These are phyloP conservation scores for Cataglyphis cursor DNA, from an alignment of 2,888 invertebrate species.

Conservation along the genomic window DNA sequence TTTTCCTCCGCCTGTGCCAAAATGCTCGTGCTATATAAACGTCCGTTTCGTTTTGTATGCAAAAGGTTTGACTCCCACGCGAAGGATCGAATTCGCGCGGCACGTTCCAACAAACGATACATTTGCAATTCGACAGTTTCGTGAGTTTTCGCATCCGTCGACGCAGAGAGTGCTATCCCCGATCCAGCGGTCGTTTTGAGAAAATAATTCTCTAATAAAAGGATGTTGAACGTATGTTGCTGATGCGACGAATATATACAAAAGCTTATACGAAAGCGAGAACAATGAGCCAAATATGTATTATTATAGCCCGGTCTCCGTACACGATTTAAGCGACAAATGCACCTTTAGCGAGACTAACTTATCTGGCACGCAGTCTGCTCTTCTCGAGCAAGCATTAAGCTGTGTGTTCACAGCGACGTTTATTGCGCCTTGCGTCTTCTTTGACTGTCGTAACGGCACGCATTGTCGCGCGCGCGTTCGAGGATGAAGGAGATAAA, in stretches of 20 bases:
- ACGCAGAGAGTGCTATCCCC: slow-evolving; percentile 20
- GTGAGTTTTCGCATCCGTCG: slow-evolving; percentile 54
- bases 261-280: slow-evolving; percentile 46
- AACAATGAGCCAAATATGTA: slow-evolving; percentile 6
- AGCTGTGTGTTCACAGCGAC: slow-evolving; percentile 60
- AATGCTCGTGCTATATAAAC: neutral
- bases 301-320: slow-evolving; percentile 43
- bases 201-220: slow-evolving; percentile 64
- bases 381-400: slow-evolving; percentile 44
- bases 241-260: slow-evolving; percentile 74
- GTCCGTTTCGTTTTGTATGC: neutral
- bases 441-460: slow-evolving; percentile 30
- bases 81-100: slow-evolving; percentile 66
- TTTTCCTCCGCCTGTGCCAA: neutral
- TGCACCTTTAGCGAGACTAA: slow-evolving; percentile 56
- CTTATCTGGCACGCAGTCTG: slow-evolving; percentile 70
- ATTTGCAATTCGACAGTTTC: slow-evolving; percentile 81
- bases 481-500: neutral
- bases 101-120: slow-evolving; percentile 76
- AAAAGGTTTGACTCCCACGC: neutral
- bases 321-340: slow-evolving; percentile 62
- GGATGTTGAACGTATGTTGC: slow-evolving; percentile 71
- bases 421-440: slow-evolving; percentile 60
- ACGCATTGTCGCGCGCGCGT: slow-evolving; percentile 9
- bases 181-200: slow-evolving; percentile 40